Percentiles rank a stretch among this genome's conserved stretches.
Conservation (phyloP, 2,797 vertebrate species). For the Notamacropus eugenii region DNA sequence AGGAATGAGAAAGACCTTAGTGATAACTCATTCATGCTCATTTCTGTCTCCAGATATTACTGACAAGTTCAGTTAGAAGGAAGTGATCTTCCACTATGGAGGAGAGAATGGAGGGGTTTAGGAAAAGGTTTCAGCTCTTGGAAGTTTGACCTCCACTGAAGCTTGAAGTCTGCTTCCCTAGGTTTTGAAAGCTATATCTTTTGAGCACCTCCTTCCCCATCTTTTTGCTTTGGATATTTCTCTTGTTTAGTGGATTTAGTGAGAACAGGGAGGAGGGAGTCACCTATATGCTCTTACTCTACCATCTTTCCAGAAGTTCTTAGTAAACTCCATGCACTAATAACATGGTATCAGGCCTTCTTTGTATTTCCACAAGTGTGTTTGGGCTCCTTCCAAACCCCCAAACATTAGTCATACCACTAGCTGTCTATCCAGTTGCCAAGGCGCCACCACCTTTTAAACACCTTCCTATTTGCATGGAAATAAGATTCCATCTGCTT, state of each 20-base stretch:
- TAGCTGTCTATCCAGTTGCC: constrained; percentile 33
- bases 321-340: constrained; percentile 57
- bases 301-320: background rate
- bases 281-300: background rate
- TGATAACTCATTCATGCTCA: background rate
- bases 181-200: background rate
- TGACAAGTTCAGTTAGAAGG: background rate
- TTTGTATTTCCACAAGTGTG: constrained; percentile 74
- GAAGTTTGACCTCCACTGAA: background rate
- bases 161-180: background rate
- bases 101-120: background rate
- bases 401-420: constrained; percentile 62
- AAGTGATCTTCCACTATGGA: background rate
- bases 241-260: constrained; percentile 39
- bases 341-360: constrained; percentile 61
- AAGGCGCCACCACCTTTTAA: constrained; percentile 8
- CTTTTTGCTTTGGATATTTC: constrained; percentile 51
- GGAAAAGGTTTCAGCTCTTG: background rate
- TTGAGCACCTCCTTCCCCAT: background rate
- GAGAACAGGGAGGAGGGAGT: background rate
- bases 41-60: background rate
- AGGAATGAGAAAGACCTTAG: background rate
- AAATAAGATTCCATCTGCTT: constrained; percentile 67
- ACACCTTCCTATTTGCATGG: constrained; percentile 67
- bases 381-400: constrained; percentile 63